Percentiles rank a stretch among this genome's conserved stretches.
These are phyloP conservation scores for Pipistrellus pipistrellus DNA, from an alignment of 2,797 vertebrate species.

Conservation along the genomic window DNA sequence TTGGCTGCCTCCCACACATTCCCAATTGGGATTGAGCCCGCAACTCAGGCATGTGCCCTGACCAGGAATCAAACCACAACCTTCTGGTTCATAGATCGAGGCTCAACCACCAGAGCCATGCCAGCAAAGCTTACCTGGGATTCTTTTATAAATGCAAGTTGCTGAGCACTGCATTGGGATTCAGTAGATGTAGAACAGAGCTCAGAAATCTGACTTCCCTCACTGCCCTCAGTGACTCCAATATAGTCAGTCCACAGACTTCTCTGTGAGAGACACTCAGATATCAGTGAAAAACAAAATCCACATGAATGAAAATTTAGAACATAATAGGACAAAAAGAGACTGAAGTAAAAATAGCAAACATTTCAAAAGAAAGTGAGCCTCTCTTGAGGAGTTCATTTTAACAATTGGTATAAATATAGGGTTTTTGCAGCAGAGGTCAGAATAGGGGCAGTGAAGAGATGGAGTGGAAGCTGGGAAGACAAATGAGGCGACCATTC, in stretches of 20 bases:
- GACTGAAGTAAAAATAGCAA: neutral
- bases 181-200: neutral
- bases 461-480: neutral
- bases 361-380: slow-evolving; percentile 13
- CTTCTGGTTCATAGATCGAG: too few relatives aligned
- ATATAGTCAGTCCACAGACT: neutral
- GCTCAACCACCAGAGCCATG: too few relatives aligned
- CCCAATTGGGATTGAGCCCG: too few relatives aligned
- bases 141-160: neutral
- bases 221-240: accelerated
- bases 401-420: neutral
- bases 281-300: neutral
- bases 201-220: neutral
- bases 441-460: neutral
- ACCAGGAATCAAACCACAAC: too few relatives aligned
- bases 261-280: slow-evolving; percentile 1
- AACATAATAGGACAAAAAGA: neutral
- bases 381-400: neutral
- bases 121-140: too few relatives aligned
- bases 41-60: too few relatives aligned
- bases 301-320: neutral
- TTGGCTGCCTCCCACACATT: too few relatives aligned
- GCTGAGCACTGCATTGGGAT: neutral
- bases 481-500: neutral
- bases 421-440: neutral